These are phyloP conservation scores for Actias luna DNA, from an alignment of 2,888 invertebrate species.

Conservation along the genomic window DNA sequence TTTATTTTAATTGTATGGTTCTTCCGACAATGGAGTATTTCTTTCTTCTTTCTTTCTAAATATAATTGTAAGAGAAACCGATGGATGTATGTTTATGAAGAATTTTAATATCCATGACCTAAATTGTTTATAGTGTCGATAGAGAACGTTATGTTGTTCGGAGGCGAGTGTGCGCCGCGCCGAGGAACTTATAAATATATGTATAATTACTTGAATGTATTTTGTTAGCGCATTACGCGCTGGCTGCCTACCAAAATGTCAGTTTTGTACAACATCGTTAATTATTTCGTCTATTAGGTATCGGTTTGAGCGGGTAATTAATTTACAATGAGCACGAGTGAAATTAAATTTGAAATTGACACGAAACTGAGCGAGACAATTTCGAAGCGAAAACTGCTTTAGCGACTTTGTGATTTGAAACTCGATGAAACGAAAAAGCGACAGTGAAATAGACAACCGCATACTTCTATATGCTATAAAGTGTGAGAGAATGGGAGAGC, in stretches of 20 bases:
- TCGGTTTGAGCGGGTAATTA: neutral
- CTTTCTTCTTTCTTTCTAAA: too few species aligned
- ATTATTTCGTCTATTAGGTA: slow-evolving; percentile 8
- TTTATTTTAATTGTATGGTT: too few species aligned
- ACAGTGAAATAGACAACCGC: too few species aligned
- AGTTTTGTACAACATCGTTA: slow-evolving; percentile 21
- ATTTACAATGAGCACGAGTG: neutral
- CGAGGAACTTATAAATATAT: neutral
- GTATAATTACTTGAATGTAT: neutral
- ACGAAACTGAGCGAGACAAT: too few species aligned
- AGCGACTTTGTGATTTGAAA: too few species aligned
- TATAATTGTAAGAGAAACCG: neutral
- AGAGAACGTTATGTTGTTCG: neutral
- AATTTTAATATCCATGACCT: neutral
- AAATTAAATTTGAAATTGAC: slow-evolving; percentile 5
- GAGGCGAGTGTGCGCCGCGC: neutral
- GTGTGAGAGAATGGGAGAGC: too few species aligned
- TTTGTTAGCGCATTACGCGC: slow-evolving; percentile 5
- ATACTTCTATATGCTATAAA: too few species aligned
- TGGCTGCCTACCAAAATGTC: slow-evolving; percentile 37
- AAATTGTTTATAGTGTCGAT: slow-evolving; percentile 1
- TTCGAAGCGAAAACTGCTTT: too few species aligned
- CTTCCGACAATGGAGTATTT: too few species aligned
- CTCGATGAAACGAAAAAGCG: too few species aligned
- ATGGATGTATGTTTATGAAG: neutral